A percentile compares a stretch with the other conserved stretches of the same genome.
phyloP scores from a whole-genome alignment of 2,888 invertebrate species.

The Yponomeuta cagnagella region DNA sequence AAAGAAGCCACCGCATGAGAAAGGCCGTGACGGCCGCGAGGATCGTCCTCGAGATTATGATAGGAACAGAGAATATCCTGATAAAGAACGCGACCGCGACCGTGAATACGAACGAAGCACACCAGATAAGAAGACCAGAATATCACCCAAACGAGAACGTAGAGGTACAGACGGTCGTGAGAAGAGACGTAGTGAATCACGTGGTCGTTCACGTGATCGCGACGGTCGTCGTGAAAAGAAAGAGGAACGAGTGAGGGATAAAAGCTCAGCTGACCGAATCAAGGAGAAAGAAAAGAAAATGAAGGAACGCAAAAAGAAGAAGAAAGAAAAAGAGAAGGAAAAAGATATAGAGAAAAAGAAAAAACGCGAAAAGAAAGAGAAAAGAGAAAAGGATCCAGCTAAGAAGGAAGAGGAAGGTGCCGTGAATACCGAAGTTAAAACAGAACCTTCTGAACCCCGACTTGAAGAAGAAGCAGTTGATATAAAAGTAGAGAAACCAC shows the following conservation, averaged over 20 bases:
- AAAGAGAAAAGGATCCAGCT: conserved; percentile 67
- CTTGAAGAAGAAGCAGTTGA: conserved; percentile 12
- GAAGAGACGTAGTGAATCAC: conserved; percentile 63
- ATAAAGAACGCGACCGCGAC: conserved; percentile 57
- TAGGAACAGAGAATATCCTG: conserved; percentile 48
- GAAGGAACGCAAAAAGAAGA: conserved; percentile 58
- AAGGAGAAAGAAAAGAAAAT: conserved; percentile 72
- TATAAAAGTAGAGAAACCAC: not conserved
- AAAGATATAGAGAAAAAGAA: conserved; percentile 68
- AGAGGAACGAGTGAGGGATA: conserved; percentile 60
- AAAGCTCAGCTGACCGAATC: conserved; percentile 60
- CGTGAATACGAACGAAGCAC: conserved; percentile 58
- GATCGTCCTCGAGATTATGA: conserved; percentile 47
- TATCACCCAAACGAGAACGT: conserved; percentile 51
- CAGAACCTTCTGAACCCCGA: conserved; percentile 11
- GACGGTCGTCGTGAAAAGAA: conserved; percentile 74
- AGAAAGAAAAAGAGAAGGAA: conserved; percentile 70
- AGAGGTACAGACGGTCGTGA: conserved; percentile 47
- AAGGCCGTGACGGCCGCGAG: conserved; percentile 46
- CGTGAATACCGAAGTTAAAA: conserved; percentile 26
- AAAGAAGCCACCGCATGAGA: conserved; percentile 48
- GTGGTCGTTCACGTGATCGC: conserved; percentile 66
- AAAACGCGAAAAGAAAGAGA: conserved; percentile 73
- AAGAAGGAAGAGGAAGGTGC: conserved; percentile 50
- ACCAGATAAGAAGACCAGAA: conserved; percentile 55